A percentile compares a stretch with the other conserved stretches of the same genome.
These are phyloP conservation scores for Copidosoma aretas DNA, from an alignment of 2,888 invertebrate genomes.

Conservation along the genomic window DNA sequence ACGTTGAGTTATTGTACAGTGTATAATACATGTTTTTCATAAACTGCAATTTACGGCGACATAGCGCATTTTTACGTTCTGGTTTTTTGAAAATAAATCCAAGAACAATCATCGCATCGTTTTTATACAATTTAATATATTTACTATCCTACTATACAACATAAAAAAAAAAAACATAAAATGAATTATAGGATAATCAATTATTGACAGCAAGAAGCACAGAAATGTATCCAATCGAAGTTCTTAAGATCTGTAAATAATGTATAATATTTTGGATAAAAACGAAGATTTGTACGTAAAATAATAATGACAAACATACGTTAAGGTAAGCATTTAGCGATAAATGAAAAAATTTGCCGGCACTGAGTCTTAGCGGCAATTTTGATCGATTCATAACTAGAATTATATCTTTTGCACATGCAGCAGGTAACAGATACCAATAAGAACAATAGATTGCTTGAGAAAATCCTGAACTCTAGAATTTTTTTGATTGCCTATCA, in stretches of 20 bases:
- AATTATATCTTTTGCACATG: slow-evolving; percentile 38
- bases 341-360: slow-evolving; percentile 45
- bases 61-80: too few species aligned
- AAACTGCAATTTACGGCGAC: too few species aligned
- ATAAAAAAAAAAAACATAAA: too few species aligned
- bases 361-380: slow-evolving; percentile 41
- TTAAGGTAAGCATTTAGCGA: slow-evolving; percentile 43
- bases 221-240: slow-evolving; percentile 21
- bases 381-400: slow-evolving; percentile 45
- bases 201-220: slow-evolving; percentile 19
- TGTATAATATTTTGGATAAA: too few species aligned
- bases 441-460: slow-evolving; percentile 41
- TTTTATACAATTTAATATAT: too few species aligned
- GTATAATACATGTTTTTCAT: too few species aligned
- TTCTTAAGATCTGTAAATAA: slow-evolving; percentile 21
- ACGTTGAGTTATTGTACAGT: too few species aligned
- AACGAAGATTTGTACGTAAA: neutral
- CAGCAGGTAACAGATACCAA: slow-evolving; percentile 41
- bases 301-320: slow-evolving; percentile 19
- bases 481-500: neutral
- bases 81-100: too few species aligned
- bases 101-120: too few species aligned
- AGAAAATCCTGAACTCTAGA: slow-evolving; percentile 40
- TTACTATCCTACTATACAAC: too few species aligned
- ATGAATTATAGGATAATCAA: too few species aligned